Evolutionary conservation across 37 sponge, comb jelly and placozoan genomes (phyloP).

Genomic region (Halisarca cf. caerulea): DNA sequence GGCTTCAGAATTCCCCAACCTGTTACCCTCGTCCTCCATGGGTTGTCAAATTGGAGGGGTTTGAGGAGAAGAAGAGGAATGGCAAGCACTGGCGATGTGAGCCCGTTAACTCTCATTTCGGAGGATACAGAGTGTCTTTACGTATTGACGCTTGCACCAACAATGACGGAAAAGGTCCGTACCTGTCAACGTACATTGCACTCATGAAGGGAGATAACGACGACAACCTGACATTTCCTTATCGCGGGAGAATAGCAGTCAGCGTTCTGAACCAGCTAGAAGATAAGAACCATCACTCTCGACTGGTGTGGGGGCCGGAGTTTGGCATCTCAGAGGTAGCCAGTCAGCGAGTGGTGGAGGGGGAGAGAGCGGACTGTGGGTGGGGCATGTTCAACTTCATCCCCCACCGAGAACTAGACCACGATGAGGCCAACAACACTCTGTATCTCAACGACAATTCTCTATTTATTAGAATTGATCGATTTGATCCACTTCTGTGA

Average conservation of each 20-base stretch:
- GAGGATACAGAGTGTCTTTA: conserved; percentile 53
- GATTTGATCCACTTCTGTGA: too few relatives aligned
- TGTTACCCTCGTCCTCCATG: conserved; percentile 6
- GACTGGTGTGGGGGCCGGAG: neutral
- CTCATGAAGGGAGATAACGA: conserved; percentile 45
- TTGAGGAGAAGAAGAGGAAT: neutral
- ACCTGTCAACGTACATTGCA: conserved; percentile 37
- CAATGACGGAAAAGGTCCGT: conserved; percentile 32
- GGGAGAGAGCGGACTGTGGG: neutral
- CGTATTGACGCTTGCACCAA: conserved; percentile 36
- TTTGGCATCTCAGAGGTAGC: neutral
- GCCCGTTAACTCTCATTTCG: conserved; percentile 28
- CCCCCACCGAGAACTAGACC: neutral
- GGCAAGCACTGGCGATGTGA: conserved; percentile 4
- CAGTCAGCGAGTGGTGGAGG: neutral
- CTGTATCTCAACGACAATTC: too few relatives aligned
- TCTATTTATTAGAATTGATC: too few relatives aligned
- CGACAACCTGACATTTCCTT: conserved; percentile 44
- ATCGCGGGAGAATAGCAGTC: neutral
- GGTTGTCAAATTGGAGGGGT: neutral
- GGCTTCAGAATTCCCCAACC: conserved; percentile 6
- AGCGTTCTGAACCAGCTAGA: conserved; percentile 19
- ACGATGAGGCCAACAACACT: neutral
- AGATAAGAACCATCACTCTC: neutral
- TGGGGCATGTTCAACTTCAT: neutral